Evolutionary conservation across 2,797 vertebrate species (phyloP).

Genomic region (Hydrocynus forskahlii): DNA sequence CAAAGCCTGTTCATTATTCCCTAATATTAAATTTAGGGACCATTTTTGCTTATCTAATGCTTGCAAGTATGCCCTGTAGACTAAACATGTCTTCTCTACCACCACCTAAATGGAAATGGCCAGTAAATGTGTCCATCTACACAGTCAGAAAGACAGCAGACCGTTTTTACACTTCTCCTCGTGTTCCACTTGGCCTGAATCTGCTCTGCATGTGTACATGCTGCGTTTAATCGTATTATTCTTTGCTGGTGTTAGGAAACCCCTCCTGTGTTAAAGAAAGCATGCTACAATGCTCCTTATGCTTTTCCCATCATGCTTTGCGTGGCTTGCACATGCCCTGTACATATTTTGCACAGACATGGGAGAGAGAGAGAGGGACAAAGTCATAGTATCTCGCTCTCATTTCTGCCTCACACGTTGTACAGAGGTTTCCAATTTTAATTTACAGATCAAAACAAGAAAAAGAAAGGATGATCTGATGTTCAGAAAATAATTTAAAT

Average conservation of each 20-base stretch:
- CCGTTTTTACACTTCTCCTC: neutral
- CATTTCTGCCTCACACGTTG: conserved; percentile 77
- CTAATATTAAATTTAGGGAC: neutral
- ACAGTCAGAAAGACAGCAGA: neutral
- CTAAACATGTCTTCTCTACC: neutral
- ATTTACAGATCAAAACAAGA: conserved; percentile 83
- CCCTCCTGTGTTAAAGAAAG: conserved; percentile 61
- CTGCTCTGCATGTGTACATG: neutral
- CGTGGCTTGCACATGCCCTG: conserved; percentile 85
- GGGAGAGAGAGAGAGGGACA: conserved; percentile 38
- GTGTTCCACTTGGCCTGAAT: conserved; percentile 36
- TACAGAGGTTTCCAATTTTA: conserved; percentile 88
- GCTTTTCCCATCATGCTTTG: conserved; percentile 65
- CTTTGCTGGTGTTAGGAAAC: conserved; percentile 22
- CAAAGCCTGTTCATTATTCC: neutral
- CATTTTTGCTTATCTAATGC: neutral
- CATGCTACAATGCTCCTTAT: conserved; percentile 75
- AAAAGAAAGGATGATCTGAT: conserved; percentile 66
- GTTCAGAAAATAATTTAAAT: conserved; percentile 75
- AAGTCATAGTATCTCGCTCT: conserved; percentile 7
- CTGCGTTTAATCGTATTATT: conserved; percentile 57
- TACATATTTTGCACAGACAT: conserved; percentile 93
- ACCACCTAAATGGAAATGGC: neutral
- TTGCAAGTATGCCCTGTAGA: neutral
- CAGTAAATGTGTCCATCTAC: neutral